phyloP scores from a whole-genome alignment of 2,113 vertebrate genomes.

The Entosphenus tridentatus region DNA sequence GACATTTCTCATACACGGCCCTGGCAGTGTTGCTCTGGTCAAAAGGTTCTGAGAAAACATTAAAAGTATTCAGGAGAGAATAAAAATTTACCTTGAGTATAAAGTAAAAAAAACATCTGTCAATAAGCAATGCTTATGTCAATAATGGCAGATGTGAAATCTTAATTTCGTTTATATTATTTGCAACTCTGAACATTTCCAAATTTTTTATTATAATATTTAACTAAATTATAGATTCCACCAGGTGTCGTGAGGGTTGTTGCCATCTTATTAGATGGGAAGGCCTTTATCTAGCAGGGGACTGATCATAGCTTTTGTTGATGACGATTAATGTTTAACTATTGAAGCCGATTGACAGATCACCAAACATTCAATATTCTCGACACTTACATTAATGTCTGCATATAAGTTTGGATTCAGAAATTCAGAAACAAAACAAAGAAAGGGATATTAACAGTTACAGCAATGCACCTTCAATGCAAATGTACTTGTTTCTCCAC shows the following conservation, averaged over 20 bases:
- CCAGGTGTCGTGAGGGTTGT: too few relatives aligned
- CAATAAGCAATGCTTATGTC: neutral
- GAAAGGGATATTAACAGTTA: constrained; percentile 9
- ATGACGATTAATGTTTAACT: too few relatives aligned
- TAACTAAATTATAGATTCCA: too few relatives aligned
- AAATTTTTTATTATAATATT: too few relatives aligned
- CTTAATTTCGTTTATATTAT: too few relatives aligned
- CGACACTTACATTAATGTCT: neutral
- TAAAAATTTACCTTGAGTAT: neutral
- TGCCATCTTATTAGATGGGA: too few relatives aligned
- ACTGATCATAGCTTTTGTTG: too few relatives aligned
- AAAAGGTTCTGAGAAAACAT: constrained; percentile 61
- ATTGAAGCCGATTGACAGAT: too few relatives aligned
- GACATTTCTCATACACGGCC: constrained; percentile 63
- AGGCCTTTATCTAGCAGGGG: too few relatives aligned
- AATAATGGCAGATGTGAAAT: too few relatives aligned
- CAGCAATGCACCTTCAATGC: constrained; percentile 54
- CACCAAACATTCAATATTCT: neutral
- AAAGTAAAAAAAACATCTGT: neutral
- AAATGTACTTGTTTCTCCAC: constrained; percentile 82
- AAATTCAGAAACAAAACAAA: neutral
- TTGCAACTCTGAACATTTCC: too few relatives aligned
- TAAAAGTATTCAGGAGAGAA: constrained; percentile 4
- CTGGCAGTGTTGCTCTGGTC: constrained; percentile 74
- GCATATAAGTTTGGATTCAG: neutral